These are phyloP conservation scores for Crotalus viridis DNA, from an alignment of 2,113 vertebrate species.

Conservation along the genomic window DNA sequence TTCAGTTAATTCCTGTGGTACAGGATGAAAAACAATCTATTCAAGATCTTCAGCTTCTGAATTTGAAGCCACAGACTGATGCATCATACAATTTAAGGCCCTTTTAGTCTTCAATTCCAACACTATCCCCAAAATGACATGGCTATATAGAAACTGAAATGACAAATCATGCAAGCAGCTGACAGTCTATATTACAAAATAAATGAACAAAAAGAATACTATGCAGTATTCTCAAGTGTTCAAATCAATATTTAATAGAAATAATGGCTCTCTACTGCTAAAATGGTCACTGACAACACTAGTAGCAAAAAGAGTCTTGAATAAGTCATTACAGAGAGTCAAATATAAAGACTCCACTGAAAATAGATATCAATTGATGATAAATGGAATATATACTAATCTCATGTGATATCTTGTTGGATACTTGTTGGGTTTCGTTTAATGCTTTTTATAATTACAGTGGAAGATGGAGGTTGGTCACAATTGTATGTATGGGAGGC, in stretches of 20 bases:
- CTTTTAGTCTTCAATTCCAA: background rate
- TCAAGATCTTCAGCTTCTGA: background rate
- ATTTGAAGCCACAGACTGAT: background rate
- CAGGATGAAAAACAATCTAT: background rate
- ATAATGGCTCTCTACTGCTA: background rate
- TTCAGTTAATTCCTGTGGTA: background rate
- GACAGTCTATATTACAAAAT: background rate
- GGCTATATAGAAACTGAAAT: background rate
- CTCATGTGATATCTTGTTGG: conserved; percentile 20
- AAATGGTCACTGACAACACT: background rate
- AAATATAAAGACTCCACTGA: conserved; percentile 24
- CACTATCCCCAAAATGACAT: background rate
- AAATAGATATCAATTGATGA: conserved; percentile 32
- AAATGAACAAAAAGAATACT: background rate
- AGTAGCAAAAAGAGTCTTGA: background rate
- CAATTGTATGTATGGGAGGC: background rate
- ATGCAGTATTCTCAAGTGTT: background rate
- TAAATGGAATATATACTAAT: conserved; percentile 30
- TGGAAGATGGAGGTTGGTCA: conserved; percentile 22
- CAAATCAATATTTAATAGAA: background rate
- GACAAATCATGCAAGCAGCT: background rate
- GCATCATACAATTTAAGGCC: background rate
- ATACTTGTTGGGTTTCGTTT: conserved; percentile 12
- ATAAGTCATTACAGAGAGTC: background rate
- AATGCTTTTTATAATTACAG: conserved; percentile 31